phyloP scores from a whole-genome alignment of 2,113 vertebrate genomes.

The Barbus barbus region DNA sequence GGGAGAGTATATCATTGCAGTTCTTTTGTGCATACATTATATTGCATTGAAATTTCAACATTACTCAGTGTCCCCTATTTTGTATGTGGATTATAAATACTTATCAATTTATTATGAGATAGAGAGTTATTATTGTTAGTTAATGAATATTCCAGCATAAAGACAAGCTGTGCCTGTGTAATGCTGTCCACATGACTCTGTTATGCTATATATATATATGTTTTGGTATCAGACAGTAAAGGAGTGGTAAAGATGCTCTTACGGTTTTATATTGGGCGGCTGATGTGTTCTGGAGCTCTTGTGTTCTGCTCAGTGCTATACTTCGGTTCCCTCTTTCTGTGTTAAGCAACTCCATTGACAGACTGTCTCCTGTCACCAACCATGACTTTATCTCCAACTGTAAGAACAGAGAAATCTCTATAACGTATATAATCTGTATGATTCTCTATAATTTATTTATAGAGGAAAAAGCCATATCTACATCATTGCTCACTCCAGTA shows the following conservation, averaged over 20 bases:
- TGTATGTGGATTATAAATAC: too few relatives aligned
- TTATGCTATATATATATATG: background rate
- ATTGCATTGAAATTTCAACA: too few relatives aligned
- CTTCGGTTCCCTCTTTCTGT: conserved; percentile 90
- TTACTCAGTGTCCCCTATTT: too few relatives aligned
- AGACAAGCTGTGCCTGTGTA: background rate
- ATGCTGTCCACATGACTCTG: background rate
- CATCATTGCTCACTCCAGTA: background rate
- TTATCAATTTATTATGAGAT: too few relatives aligned
- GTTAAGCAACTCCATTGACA: conserved; percentile 89
- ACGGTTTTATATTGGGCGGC: conserved; percentile 86
- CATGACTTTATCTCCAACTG: conserved; percentile 95
- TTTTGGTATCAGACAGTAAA: background rate
- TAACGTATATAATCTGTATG: background rate
- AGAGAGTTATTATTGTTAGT: too few relatives aligned
- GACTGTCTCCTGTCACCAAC: conserved; percentile 93
- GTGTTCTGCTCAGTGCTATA: conserved; percentile 76
- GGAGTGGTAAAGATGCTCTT: conserved; percentile 47
- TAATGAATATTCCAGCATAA: background rate
- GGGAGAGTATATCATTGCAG: too few relatives aligned
- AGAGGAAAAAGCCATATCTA: background rate
- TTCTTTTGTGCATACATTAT: too few relatives aligned
- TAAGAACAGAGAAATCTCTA: conserved; percentile 45
- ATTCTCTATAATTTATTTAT: background rate
- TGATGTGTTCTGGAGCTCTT: conserved; percentile 83